Evolutionary conservation across 1,140 invertebrate species (phyloP).

Genomic region (Drosophila sulfurigaster): DNA sequence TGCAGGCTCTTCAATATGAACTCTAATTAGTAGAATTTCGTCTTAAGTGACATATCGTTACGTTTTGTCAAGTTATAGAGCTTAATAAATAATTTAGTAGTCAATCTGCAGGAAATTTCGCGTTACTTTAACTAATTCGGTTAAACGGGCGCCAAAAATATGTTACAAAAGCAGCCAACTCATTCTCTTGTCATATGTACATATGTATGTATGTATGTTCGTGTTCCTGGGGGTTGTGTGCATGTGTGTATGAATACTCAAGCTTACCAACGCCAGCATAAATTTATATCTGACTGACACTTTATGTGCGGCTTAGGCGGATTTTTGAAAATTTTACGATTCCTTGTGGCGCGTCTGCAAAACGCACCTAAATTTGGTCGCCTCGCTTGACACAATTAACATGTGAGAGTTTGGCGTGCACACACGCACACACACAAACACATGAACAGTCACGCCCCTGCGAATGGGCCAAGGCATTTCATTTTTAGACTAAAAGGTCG

Average conservation of each 20-base stretch:
- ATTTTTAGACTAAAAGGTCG: conserved; percentile 70
- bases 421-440: conserved; percentile 20
- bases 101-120: background rate
- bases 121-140: conserved; percentile 43
- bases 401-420: conserved; percentile 2
- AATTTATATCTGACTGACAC: conserved; percentile 64
- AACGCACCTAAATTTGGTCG: conserved; percentile 61
- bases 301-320: conserved; percentile 69
- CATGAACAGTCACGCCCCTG: conserved; percentile 41
- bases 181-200: background rate
- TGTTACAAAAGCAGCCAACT: conserved; percentile 40
- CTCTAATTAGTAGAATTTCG: background rate
- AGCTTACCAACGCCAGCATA: conserved; percentile 13
- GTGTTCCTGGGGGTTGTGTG: background rate
- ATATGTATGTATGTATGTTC: background rate
- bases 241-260: background rate
- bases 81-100: conserved; percentile 12
- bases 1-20: background rate
- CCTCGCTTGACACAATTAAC: conserved; percentile 67
- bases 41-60: background rate
- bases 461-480: conserved; percentile 41
- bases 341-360: conserved; percentile 40
- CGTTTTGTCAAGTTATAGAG: background rate
- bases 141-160: conserved; percentile 36
- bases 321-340: conserved; percentile 63